Base-by-base conservation (phyloP, 2,797 vertebrate genomes). In the Pteronotus mesoamericanus region DNA sequence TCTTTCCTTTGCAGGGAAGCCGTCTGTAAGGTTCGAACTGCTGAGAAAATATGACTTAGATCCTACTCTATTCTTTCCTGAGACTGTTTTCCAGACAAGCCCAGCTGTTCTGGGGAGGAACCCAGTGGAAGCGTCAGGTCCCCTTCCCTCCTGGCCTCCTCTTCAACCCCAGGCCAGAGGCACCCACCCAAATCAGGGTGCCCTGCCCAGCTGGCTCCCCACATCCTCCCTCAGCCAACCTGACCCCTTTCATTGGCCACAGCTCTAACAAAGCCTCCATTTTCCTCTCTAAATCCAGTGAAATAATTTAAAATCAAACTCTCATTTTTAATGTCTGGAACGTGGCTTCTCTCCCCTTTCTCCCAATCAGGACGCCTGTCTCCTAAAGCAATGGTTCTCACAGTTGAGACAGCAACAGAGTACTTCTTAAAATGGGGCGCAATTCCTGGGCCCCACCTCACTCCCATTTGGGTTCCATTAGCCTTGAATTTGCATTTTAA, bases 21-120 rank as follows among this genome's bases (percentile, higher is more conserved):
- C 44, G 66, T 86, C 64, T 78, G 15, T 48, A 59, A 92, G 74
- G 82, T 88, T 46, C 93, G 48, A 96, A 46, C 61, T 61, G 80
- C 74, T 15, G 42, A 90, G 95, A 89, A 79, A 71, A 71, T n/a
- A n/a, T 42, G 82, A 90, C 88, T 72, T 94, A 92, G 96, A 95
- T 51, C 34, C 95, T 89, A 78, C 57, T 44, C 82, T 86, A 19
- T 80, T 84, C 78, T 94, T 74, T 80, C 83, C 37, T 68, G 72
- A 94, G 87, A 94, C 59, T 46, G 59, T 89, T 96, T 96, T 97
- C 96, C 95, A 96, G 94, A 96, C 94, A 87, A 96, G 26, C 16
- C 92, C 95, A 96, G 96, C 96, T 94, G 95, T 95, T 94, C 91
- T 95, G 66, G 94, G 85, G 92, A 96, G 92, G 89, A 94, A 84